Percentiles rank a stretch among this genome's conserved stretches.
phyloP scores from a whole-genome alignment of 1,140 invertebrate species.

The Cotesia glomerata region DNA sequence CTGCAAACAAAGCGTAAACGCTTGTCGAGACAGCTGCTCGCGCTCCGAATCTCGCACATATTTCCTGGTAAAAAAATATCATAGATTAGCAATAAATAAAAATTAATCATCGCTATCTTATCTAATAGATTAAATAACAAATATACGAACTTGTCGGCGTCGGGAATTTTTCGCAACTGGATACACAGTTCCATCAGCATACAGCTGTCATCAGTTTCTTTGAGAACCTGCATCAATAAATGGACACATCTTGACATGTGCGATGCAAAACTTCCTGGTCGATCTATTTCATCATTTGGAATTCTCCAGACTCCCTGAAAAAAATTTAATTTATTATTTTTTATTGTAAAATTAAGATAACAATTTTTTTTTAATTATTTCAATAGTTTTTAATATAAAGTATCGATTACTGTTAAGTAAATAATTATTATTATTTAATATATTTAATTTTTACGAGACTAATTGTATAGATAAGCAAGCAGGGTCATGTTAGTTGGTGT shows the following conservation, averaged over 20 bases:
- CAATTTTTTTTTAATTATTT: not conserved
- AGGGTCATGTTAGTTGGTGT: too few species aligned
- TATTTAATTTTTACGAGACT: too few species aligned
- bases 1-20: conserved; percentile 73
- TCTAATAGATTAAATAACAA: conserved; percentile 8
- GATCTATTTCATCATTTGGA: conserved; percentile 86
- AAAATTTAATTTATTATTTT: conserved; percentile 6
- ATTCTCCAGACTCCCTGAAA: conserved; percentile 88
- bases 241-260: conserved; percentile 87
- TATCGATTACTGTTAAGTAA: too few species aligned
- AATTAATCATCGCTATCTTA: conserved; percentile 19
- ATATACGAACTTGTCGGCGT: conserved; percentile 75
- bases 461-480: too few species aligned
- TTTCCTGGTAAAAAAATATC: conserved; percentile 62
- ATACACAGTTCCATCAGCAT: conserved; percentile 81
- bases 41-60: conserved; percentile 83
- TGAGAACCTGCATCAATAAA: conserved; percentile 81
- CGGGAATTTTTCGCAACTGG: conserved; percentile 80
- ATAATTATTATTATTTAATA: too few species aligned
- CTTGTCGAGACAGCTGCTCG: conserved; percentile 76
- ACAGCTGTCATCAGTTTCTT: conserved; percentile 79
- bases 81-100: not conserved
- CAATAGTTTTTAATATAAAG: too few species aligned
- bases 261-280: conserved; percentile 88
- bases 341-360: not conserved